phyloP scores from a whole-genome alignment of 2,113 vertebrate species.

The Python bivittatus region DNA sequence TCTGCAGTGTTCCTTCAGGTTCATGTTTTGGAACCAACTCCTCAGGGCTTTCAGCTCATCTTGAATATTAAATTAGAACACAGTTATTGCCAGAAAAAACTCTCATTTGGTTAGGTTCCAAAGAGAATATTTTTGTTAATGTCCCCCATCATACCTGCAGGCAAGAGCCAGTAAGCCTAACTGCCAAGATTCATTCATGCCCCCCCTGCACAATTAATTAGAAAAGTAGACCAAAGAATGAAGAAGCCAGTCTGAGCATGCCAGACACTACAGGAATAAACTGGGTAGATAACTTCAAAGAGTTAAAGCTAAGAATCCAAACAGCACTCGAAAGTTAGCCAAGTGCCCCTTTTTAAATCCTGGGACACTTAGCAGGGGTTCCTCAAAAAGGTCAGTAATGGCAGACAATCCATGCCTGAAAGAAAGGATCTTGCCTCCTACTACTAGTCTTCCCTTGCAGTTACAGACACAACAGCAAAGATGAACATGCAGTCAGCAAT shows the following conservation, averaged over 20 bases:
- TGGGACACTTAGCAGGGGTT: background rate
- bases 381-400: background rate
- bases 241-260: too few relatives aligned
- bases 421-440: background rate
- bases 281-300: background rate
- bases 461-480: background rate
- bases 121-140: background rate
- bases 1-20: conserved; percentile 71
- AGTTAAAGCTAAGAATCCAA: background rate
- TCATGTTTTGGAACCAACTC: conserved; percentile 84
- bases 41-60: conserved; percentile 75
- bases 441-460: background rate
- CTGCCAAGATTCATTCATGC: background rate
- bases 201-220: background rate
- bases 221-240: background rate
- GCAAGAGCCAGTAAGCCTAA: background rate
- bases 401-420: background rate
- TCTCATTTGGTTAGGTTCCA: too few relatives aligned
- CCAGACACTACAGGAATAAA: background rate
- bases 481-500: background rate
- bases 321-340: background rate
- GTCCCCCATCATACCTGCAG: background rate
- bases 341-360: background rate
- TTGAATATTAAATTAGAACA: conserved; percentile 46
- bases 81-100: background rate